Base-by-base conservation (phyloP, 2,113 vertebrate species). In the Limanda limanda region DNA sequence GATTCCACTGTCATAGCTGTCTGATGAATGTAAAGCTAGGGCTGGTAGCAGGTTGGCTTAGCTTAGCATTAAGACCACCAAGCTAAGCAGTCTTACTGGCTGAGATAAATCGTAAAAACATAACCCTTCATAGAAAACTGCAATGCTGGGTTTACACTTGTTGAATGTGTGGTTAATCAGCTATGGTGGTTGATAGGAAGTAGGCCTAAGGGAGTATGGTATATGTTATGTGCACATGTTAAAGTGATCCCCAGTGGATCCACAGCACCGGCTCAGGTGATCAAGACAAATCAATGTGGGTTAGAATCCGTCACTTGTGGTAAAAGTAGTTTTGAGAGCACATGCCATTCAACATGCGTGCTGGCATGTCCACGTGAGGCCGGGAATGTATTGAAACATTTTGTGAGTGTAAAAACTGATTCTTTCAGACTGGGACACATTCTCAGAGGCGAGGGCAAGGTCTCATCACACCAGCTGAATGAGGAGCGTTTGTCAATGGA, bases 401-500 rank as follows among this genome's bases (percentile, higher is more conserved):
- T 48, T 74, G 55, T 58, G 18, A 57, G 6, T 54, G 8, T 59
- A 18, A 78, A 66, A 66, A 59, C 23, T 15, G 62, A 71, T 60
- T 25, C 54, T 78, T 67, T 78, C 17, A 64, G 64, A 76, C 17
- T 61, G 59, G 15, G 15, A 61, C 37, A 17, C 31, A 54, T 79
- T 77, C 62, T 56, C 42, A 58, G 52, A 47, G 24, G 20, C 2
- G 23, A 79, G 72, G 62, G 8, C 57, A 57, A 35, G 23, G 61
- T 67, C 66, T 64, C 54, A 65, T 71, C 35, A 56, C 47, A 31
- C 21, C 10, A 1, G 31, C 58, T 81, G 76, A 84, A 88, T 76
- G 57, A 60, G 67, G 74, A 77, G 65, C 0, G 9, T 69, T 74
- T 67, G 37, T 81, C 62, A 79, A 79, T 67, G 76, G 47, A 55